Percentiles rank a stretch among this genome's conserved stretches.
phyloP scores from a whole-genome alignment of 2,888 invertebrate genomes.

The Mellilla xanthometata region DNA sequence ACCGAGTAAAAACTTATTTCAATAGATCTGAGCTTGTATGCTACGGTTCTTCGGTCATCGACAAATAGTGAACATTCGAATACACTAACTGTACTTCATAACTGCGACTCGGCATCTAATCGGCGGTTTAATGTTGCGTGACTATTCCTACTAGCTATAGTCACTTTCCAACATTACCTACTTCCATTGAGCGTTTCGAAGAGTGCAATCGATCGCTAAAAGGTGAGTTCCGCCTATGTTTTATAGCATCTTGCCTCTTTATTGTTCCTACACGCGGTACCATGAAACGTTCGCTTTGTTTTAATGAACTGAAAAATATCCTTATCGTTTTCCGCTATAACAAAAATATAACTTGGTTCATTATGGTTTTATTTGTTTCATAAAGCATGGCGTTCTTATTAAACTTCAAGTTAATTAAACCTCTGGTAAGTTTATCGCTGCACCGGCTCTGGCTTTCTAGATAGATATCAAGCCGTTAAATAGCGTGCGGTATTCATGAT shows the following conservation, averaged over 20 bases:
- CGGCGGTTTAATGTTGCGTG: slow-evolving; percentile 56
- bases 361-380: background rate
- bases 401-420: background rate
- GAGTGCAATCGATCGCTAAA: slow-evolving; percentile 17
- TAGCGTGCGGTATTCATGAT: slow-evolving; percentile 9
- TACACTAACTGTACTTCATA: slow-evolving; percentile 1
- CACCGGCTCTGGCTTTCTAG: slow-evolving; percentile 9
- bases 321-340: too few species aligned
- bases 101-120: slow-evolving; percentile 48
- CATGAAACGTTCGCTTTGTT: too few species aligned
- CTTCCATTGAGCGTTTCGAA: slow-evolving; percentile 15
- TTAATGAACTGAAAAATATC: too few species aligned
- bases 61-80: too few species aligned
- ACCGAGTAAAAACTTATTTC: too few species aligned
- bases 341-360: too few species aligned
- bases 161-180: slow-evolving; percentile 62
- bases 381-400: slow-evolving; percentile 2
- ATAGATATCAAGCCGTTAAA: slow-evolving; percentile 10
- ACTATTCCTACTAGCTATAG: slow-evolving; percentile 42
- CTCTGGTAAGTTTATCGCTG: slow-evolving; percentile 5
- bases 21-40: too few species aligned
- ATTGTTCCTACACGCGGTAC: too few species aligned
- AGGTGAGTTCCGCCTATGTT: slow-evolving; percentile 7
- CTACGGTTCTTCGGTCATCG: too few species aligned
- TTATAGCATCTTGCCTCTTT: background rate